Percentiles rank a stretch among this genome's conserved stretches.
Conservation (phyloP, 2,113 vertebrate genomes). For the Scomber colias region DNA sequence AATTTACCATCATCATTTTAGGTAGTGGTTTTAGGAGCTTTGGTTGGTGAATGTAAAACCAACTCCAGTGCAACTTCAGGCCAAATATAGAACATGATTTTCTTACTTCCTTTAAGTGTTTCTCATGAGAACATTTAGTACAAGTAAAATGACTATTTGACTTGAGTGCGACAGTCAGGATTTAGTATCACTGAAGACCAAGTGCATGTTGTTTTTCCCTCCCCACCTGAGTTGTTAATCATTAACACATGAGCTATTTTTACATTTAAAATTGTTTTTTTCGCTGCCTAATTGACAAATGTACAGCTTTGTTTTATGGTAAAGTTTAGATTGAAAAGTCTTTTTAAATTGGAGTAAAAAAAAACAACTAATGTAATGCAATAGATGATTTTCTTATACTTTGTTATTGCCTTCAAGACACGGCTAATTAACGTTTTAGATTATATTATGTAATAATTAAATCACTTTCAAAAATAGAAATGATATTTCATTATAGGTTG, state of each 20-base stretch:
- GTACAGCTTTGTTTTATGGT: conserved; percentile 69
- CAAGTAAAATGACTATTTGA: conserved; percentile 25
- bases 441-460: conserved; percentile 95
- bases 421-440: conserved; percentile 93
- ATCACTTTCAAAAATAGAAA: conserved; percentile 89
- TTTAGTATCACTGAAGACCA: conserved; percentile 32
- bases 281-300: conserved; percentile 74
- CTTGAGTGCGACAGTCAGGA: conserved; percentile 20
- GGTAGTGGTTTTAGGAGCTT: conserved; percentile 19
- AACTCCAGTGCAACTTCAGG: conserved; percentile 14
- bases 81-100: neutral
- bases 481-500: conserved; percentile 89
- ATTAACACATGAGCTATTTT: conserved; percentile 37
- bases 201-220: conserved; percentile 16
- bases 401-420: conserved; percentile 86
- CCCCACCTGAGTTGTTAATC: conserved; percentile 36
- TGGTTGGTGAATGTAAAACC: conserved; percentile 16
- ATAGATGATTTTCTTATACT: conserved; percentile 86
- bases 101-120: conserved; percentile 9
- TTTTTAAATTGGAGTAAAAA: conserved; percentile 10
- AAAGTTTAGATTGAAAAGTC: conserved; percentile 9
- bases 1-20: conserved; percentile 46
- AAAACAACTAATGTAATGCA: conserved; percentile 77
- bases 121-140: conserved; percentile 22
- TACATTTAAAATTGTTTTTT: conserved; percentile 2